phyloP scores from a whole-genome alignment of 2,888 invertebrate genomes.

The Eledone cirrhosa region DNA sequence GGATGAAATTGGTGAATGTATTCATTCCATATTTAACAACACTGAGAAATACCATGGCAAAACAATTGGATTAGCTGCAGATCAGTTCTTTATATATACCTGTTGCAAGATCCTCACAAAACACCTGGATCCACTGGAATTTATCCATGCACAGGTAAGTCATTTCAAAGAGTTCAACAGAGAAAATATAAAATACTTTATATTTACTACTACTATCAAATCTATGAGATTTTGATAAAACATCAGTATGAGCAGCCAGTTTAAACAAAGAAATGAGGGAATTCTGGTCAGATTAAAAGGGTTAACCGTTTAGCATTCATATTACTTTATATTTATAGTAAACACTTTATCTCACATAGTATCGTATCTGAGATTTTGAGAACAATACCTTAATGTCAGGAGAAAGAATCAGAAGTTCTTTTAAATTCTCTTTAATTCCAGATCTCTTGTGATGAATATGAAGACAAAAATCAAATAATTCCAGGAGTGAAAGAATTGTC shows the following conservation, averaged over 20 bases:
- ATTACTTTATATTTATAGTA: no score
- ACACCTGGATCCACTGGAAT: conserved; percentile 15
- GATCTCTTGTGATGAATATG: conserved; percentile 24
- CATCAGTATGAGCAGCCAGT: no score
- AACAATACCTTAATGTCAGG: no score
- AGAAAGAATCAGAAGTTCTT: no score
- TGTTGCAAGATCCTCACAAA: conserved; percentile 18
- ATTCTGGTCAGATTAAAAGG: no score
- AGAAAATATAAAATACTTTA: no score
- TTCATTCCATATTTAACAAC: not conserved
- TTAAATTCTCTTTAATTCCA: not conserved
- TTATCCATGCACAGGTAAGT: conserved; percentile 25
- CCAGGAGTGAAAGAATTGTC: conserved; percentile 22
- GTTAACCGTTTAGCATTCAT: no score
- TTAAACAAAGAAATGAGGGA: no score
- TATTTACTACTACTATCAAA: no score
- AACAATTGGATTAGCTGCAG: conserved; percentile 22
- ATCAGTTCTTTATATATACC: not conserved
- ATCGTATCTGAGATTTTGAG: no score
- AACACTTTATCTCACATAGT: no score
- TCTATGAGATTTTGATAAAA: no score
- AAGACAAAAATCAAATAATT: conserved; percentile 16
- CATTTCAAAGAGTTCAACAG: not conserved
- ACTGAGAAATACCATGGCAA: conserved; percentile 11
- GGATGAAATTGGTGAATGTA: conserved; percentile 25